A percentile compares a stretch with the other conserved stretches of the same genome.
Conservation (phyloP, 2,797 vertebrate species). For the Harpagifer antarcticus region DNA sequence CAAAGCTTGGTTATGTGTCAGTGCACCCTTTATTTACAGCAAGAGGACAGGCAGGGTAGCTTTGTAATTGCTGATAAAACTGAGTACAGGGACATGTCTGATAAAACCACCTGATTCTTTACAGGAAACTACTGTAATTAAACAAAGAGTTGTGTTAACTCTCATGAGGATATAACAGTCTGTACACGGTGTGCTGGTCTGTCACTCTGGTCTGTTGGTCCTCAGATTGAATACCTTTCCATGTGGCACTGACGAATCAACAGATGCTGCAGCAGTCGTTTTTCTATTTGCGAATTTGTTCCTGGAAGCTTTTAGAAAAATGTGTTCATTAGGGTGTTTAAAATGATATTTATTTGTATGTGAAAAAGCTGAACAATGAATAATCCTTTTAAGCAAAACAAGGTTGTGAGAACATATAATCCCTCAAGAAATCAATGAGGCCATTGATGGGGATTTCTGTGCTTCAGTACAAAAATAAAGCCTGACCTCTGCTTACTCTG, state of each 20-base stretch:
- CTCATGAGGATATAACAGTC: not conserved
- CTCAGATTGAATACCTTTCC: slow-evolving; percentile 11
- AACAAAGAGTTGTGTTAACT: slow-evolving; percentile 19
- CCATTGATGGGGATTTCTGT: slow-evolving; percentile 28
- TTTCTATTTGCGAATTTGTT: not conserved
- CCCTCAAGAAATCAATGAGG: slow-evolving; percentile 44
- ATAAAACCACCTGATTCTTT: slow-evolving; percentile 20
- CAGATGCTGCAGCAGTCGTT: slow-evolving; percentile 47
- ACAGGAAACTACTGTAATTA: slow-evolving; percentile 27
- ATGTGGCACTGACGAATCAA: slow-evolving; percentile 16
- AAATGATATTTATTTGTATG: not conserved
- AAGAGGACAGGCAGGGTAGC: not conserved
- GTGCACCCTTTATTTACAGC: slow-evolving; percentile 1
- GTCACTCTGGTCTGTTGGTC: slow-evolving; percentile 14
- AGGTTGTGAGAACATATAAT: slow-evolving; percentile 25
- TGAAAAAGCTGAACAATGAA: not conserved
- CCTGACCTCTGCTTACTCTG: slow-evolving; percentile 17
- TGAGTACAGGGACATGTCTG: slow-evolving; percentile 1
- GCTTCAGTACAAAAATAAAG: slow-evolving; percentile 5
- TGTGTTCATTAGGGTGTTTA: slow-evolving; percentile 1
- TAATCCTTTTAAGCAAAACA: slow-evolving; percentile 39
- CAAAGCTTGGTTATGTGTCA: slow-evolving; percentile 12
- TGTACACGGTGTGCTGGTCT: slow-evolving; percentile 9
- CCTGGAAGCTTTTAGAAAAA: slow-evolving; percentile 6
- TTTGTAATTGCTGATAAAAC: slow-evolving; percentile 7